phyloP scores from a whole-genome alignment of 2,888 invertebrate species.

The Venusia cambrica region DNA sequence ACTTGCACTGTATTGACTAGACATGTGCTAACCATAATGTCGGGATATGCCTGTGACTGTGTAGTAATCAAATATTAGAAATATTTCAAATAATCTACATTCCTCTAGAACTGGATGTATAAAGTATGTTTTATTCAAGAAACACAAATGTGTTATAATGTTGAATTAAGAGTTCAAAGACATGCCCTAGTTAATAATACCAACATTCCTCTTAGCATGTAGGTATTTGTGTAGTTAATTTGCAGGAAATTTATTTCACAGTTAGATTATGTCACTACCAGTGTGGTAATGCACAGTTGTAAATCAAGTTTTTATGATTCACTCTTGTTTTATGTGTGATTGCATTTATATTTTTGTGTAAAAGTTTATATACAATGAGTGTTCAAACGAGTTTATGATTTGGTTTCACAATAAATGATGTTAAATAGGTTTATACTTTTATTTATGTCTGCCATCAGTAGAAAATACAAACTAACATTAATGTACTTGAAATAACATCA shows the following conservation, averaged over 20 bases:
- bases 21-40: too few relatives aligned
- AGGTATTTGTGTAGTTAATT: slow-evolving; percentile 1
- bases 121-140: too few relatives aligned
- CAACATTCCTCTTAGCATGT: slow-evolving; percentile 21
- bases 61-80: too few relatives aligned
- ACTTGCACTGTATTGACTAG: too few relatives aligned
- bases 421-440: too few relatives aligned
- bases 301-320: slow-evolving; percentile 11
- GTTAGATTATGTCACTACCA: slow-evolving; percentile 3
- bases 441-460: too few relatives aligned
- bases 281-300: slow-evolving; percentile 3
- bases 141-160: too few relatives aligned
- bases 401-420: slow-evolving; percentile 15
- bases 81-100: too few relatives aligned
- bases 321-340: slow-evolving; percentile 11
- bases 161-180: slow-evolving; percentile 1
- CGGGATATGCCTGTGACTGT: too few relatives aligned
- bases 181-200: slow-evolving; percentile 3
- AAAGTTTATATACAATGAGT: slow-evolving; percentile 20
- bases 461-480: slow-evolving; percentile 14
- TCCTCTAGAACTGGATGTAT: too few relatives aligned
- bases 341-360: slow-evolving; percentile 10
- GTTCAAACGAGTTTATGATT: slow-evolving; percentile 9
- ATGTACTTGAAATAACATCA: slow-evolving; percentile 37
- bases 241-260: slow-evolving; percentile 5